Percentiles rank a stretch among this genome's conserved stretches.
Conservation (phyloP, 2,888 invertebrate genomes). For the Apodemia hepburni region DNA sequence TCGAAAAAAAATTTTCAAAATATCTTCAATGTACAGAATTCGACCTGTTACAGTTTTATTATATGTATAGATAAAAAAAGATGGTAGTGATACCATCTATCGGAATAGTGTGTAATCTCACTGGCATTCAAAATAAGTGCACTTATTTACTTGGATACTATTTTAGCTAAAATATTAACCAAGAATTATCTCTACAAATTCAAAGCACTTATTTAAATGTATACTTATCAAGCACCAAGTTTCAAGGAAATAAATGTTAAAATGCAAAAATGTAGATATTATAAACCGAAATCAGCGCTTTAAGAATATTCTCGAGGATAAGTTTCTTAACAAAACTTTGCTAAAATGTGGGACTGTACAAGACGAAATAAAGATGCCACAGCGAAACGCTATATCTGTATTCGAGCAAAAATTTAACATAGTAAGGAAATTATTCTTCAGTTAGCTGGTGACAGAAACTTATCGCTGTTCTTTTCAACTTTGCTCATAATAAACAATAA, state of each 20-base stretch:
- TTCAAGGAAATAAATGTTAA: slow-evolving; percentile 20
- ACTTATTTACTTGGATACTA: no score
- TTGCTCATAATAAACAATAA: slow-evolving; percentile 13
- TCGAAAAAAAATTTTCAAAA: no score
- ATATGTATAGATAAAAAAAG: no score
- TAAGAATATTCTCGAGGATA: slow-evolving; percentile 18
- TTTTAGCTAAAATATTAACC: no score
- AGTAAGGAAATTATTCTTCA: slow-evolving; percentile 20
- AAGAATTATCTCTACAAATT: no score
- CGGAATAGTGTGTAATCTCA: no score
- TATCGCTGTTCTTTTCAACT: slow-evolving; percentile 19
- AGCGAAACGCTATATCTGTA: slow-evolving; percentile 16
- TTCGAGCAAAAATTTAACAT: slow-evolving; percentile 21
- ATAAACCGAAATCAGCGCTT: slow-evolving; percentile 22
- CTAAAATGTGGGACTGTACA: slow-evolving; percentile 17
- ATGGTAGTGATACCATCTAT: no score
- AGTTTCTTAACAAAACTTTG: slow-evolving; percentile 22
- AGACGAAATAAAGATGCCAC: slow-evolving; percentile 21
- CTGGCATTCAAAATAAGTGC: no score
- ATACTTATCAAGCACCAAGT: neutral
- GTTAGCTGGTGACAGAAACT: slow-evolving; percentile 18
- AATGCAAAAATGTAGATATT: slow-evolving; percentile 22
- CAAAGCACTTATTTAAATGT: neutral
- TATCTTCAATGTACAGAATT: no score
- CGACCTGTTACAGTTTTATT: no score